These are phyloP conservation scores for Cyphomyrus discorhynchus DNA, from an alignment of 2,113 vertebrate species.

Conservation along the genomic window DNA sequence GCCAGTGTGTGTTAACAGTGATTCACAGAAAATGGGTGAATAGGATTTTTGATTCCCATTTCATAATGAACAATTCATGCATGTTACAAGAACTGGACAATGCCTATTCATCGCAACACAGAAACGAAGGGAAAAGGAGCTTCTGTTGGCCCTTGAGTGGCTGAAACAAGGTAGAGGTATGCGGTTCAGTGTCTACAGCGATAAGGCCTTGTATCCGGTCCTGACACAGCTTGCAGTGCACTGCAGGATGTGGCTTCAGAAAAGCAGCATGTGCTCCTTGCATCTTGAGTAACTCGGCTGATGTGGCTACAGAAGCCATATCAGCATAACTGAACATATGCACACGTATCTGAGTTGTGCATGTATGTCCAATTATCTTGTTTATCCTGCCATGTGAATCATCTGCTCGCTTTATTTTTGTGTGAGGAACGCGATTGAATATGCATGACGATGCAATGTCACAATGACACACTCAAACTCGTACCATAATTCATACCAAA, in stretches of 20 bases:
- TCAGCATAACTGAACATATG: background rate
- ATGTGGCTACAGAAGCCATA: background rate
- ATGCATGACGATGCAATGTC: background rate
- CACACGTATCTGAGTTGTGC: background rate
- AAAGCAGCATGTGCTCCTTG: background rate
- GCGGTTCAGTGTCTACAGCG: background rate
- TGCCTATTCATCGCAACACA: background rate
- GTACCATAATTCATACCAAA: background rate
- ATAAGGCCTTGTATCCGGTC: background rate
- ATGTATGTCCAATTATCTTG: background rate
- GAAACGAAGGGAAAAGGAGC: background rate
- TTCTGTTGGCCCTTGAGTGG: background rate
- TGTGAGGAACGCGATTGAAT: background rate
- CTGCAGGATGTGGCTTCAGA: conserved; percentile 19
- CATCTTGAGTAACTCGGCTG: too few relatives aligned
- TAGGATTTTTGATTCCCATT: background rate
- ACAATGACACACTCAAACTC: background rate
- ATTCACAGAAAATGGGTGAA: background rate
- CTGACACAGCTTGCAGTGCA: background rate
- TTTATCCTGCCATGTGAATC: background rate
- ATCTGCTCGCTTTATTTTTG: background rate
- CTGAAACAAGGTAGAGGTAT: background rate
- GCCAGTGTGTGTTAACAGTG: background rate
- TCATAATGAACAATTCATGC: background rate
- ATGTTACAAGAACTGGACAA: background rate